phyloP scores from a whole-genome alignment of 2,797 vertebrate species.

The Sebastes oblongus region DNA sequence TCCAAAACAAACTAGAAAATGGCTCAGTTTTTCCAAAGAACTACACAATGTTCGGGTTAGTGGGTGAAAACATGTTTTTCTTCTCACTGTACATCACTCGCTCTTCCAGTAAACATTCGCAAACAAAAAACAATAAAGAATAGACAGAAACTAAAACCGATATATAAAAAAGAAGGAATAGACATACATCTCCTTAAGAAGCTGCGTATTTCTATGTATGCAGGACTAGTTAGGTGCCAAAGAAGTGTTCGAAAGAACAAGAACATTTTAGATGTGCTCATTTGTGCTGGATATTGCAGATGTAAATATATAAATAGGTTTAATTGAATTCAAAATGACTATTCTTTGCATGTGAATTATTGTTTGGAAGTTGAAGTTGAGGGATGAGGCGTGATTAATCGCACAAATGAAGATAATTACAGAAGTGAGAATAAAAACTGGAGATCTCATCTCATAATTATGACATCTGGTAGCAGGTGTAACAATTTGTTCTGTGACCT shows the following conservation, averaged over 20 bases:
- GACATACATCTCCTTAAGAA: neutral
- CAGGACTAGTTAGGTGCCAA: neutral
- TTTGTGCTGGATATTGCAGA: neutral
- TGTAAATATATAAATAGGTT: neutral
- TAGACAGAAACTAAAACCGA: neutral
- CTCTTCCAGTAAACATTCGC: neutral
- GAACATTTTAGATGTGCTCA: neutral
- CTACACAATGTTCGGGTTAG: neutral
- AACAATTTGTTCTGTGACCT: neutral
- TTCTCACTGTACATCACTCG: neutral
- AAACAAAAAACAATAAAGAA: neutral
- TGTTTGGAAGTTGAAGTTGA: neutral
- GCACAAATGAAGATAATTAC: neutral
- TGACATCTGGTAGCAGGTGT: neutral
- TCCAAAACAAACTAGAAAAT: neutral
- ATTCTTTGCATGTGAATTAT: neutral
- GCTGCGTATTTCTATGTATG: neutral
- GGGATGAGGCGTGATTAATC: neutral
- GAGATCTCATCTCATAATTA: neutral
- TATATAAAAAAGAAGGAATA: neutral
- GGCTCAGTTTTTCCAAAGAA: neutral
- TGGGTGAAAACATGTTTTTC: neutral
- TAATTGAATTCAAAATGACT: neutral
- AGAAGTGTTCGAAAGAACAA: neutral
- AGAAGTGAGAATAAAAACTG: accelerated